Base-by-base conservation (phyloP, 2,888 invertebrate genomes). In the Lepidonotus clava region DNA sequence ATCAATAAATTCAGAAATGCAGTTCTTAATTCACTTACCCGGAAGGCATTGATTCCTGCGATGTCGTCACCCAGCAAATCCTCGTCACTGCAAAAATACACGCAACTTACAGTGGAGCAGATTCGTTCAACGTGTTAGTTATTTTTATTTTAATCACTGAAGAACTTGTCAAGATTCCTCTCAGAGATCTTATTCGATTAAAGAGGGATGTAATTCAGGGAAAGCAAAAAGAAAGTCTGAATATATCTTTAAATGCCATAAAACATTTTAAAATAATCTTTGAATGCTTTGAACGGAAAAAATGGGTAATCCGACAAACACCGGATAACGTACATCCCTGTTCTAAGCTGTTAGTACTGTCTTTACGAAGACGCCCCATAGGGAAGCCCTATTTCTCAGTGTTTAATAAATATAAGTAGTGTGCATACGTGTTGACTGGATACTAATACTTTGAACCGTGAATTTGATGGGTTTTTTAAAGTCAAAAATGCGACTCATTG, bases 51-150 rank as follows among this genome's bases (percentile, higher is more conserved):
- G 36, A 18, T 71, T 2, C 34, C n/a, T 1, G 38, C 36, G 14
- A 36, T 14, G 36, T 71, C 71, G 14, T 71, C 71, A 38, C 71
- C 71, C 2, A 71, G 71, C 34, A 71, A 38, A 34, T 71, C 71
- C 21, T 71, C 71, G n/a, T 71, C 71, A 71, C 71, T 71, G 71
- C 0, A 71, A 71, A 71, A 1, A 46, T 28, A 32, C 32, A 56
- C 5, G n/a, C 5, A 11, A 56, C 24, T 56, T 5, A 56, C 5
- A 56, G n/a, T 24, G 56, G 24, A 11, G n/a, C 14, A 8, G 11
- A 24, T n/a, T 5, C 8, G n/a, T n/a, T 11, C 56, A 56, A 11
- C 6, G 21, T 56, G 21, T 5, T 56, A n/a, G 56, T 5, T 18
- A n/a, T n/a, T n/a, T 56, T 56, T 18, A n/a, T 18, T 5, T 56